Evolutionary conservation across 1,140 invertebrate genomes (phyloP).

Genomic region (Bombus haemorrhoidalis): DNA sequence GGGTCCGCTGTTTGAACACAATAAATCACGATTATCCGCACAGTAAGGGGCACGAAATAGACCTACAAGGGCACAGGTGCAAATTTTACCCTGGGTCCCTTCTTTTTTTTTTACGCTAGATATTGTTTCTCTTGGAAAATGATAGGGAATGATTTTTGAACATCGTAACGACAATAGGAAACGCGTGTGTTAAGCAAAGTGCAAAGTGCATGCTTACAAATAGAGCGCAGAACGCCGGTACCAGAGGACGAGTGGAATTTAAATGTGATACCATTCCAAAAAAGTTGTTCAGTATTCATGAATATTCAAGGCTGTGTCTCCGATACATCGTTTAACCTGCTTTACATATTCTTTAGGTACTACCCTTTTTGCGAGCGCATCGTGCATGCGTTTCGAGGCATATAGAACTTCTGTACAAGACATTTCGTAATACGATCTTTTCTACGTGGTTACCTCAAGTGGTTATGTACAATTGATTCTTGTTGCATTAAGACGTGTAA

Average conservation of each 20-base stretch:
- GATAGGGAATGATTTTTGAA: neutral
- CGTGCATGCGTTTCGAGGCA: neutral
- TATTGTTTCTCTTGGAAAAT: neutral
- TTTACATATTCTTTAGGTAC: conserved; percentile 19
- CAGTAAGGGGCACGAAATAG: neutral
- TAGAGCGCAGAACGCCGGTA: conserved; percentile 7
- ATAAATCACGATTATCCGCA: conserved; percentile 69
- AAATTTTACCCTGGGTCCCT: neutral
- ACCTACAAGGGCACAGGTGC: neutral
- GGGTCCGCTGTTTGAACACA: conserved; percentile 6
- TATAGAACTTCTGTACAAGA: neutral
- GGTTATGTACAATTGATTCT: neutral
- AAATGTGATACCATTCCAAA: conserved; percentile 30
- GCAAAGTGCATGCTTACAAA: conserved; percentile 7
- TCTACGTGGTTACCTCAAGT: neutral
- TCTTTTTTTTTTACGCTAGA: neutral
- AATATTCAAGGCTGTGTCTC: conserved; percentile 20
- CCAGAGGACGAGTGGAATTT: neutral
- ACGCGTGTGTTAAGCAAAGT: neutral
- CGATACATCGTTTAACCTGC: conserved; percentile 22
- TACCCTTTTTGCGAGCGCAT: neutral
- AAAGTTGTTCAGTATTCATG: conserved; percentile 29
- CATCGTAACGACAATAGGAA: neutral
- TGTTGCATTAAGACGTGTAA: neutral
- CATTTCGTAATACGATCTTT: neutral